Percentiles rank a stretch among this genome's conserved stretches.
phyloP scores from a whole-genome alignment of 2,888 invertebrate species.

The Nematopogon swammerdamellus region DNA sequence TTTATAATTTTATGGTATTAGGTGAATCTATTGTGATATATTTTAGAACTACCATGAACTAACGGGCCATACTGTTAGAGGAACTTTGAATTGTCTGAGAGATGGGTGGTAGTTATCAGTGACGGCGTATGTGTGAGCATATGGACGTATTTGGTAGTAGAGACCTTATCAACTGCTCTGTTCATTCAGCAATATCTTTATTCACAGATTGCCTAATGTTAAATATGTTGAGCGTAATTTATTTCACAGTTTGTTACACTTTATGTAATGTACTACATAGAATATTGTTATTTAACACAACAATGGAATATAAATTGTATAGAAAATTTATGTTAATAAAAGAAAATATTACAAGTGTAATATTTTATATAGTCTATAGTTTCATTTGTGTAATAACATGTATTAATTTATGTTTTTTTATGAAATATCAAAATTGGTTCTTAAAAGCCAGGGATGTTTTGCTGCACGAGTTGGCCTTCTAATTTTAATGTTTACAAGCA shows the following conservation, averaged over 20 bases:
- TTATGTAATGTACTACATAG: constrained; percentile 21
- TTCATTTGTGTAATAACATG: too few relatives aligned
- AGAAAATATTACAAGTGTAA: not conserved
- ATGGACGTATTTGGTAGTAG: not conserved
- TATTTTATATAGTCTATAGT: not conserved
- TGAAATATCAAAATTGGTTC: not conserved
- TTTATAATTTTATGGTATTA: constrained; percentile 53
- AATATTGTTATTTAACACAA: constrained; percentile 50
- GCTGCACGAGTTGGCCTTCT: too few relatives aligned
- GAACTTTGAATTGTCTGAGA: not conserved
- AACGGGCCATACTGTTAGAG: not conserved
- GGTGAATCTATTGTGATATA: constrained; percentile 53
- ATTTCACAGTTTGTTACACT: constrained; percentile 7
- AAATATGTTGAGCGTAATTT: constrained; percentile 13
- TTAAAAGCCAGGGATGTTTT: too few relatives aligned
- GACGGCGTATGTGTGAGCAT: not conserved
- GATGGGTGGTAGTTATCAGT: not conserved
- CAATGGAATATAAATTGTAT: constrained; percentile 44
- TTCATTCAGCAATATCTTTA: constrained; percentile 26
- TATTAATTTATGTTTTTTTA: not conserved
- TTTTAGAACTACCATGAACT: constrained; percentile 7
- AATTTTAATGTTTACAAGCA: not conserved
- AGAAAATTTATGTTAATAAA: constrained; percentile 49
- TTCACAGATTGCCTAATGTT: constrained; percentile 5
- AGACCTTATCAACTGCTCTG: constrained; percentile 17